A percentile compares a stretch with the other conserved stretches of the same genome.
These are phyloP conservation scores for Diglossa cyanea DNA, from an alignment of 2,797 vertebrate genomes.

Conservation along the genomic window DNA sequence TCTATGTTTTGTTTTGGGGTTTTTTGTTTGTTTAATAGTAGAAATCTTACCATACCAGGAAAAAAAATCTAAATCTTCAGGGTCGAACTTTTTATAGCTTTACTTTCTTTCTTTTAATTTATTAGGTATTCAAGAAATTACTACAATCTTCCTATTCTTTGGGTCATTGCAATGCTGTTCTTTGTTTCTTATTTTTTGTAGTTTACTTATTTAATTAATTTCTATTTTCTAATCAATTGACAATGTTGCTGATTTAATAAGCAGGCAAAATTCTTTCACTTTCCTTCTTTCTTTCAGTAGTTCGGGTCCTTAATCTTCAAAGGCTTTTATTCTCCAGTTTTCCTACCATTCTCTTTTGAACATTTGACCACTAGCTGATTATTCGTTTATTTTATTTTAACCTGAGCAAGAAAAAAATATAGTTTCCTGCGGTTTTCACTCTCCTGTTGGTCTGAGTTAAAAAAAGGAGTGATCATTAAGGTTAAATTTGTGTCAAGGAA, in stretches of 20 bases:
- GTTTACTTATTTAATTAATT: neutral
- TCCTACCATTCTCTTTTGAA: neutral
- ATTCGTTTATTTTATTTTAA: neutral
- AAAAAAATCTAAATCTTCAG: neutral
- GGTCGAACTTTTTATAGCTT: neutral
- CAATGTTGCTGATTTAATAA: neutral
- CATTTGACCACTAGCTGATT: neutral
- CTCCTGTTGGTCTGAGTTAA: neutral
- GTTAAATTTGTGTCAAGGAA: neutral
- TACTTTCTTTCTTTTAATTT: neutral
- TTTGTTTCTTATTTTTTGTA: neutral
- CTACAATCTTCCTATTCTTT: neutral
- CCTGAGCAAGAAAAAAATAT: neutral
- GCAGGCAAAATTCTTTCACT: neutral
- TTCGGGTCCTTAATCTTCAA: neutral
- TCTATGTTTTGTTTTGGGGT: neutral
- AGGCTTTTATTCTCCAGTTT: neutral
- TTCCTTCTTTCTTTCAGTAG: neutral
- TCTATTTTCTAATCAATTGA: neutral
- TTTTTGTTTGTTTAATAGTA: neutral
- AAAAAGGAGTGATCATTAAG: neutral
- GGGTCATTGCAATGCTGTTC: neutral
- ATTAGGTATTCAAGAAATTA: neutral
- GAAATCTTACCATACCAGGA: neutral
- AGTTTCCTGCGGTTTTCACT: neutral